Conservation (phyloP, 2,113 vertebrate species). For the Burhinus bistriatus region DNA sequence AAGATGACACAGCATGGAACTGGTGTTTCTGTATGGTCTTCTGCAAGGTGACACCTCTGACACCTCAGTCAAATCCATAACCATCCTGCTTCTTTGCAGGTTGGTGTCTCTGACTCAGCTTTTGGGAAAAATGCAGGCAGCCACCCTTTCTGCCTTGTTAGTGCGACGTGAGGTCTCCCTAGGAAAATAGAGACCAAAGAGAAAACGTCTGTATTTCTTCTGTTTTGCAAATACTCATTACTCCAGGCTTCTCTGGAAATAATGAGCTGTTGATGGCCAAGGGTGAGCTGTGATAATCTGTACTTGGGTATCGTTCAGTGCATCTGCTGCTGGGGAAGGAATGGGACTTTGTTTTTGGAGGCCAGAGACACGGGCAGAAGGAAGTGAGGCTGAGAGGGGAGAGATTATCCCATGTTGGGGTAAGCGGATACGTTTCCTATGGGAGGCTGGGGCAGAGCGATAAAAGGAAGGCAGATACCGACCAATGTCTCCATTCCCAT, state of each 20-base stretch:
- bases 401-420: background rate
- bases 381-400: background rate
- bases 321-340: background rate
- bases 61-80: background rate
- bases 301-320: background rate
- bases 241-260: background rate
- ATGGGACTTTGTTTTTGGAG: background rate
- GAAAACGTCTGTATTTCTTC: background rate
- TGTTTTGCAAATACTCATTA: background rate
- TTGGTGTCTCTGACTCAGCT: background rate
- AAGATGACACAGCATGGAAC: background rate
- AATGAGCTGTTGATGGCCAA: too few relatives aligned
- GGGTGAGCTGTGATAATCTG: background rate
- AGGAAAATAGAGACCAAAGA: background rate
- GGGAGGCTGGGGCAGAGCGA: background rate
- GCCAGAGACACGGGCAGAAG: background rate
- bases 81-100: background rate
- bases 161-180: too few relatives aligned
- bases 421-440: background rate
- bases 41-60: background rate
- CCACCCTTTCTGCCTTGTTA: background rate
- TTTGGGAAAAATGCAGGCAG: background rate
- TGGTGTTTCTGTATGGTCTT: background rate
- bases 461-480: background rate
- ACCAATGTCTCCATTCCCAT: background rate